phyloP scores from a whole-genome alignment of 92 coral and sea anemone genomes.

The Meandrina meandrites region DNA sequence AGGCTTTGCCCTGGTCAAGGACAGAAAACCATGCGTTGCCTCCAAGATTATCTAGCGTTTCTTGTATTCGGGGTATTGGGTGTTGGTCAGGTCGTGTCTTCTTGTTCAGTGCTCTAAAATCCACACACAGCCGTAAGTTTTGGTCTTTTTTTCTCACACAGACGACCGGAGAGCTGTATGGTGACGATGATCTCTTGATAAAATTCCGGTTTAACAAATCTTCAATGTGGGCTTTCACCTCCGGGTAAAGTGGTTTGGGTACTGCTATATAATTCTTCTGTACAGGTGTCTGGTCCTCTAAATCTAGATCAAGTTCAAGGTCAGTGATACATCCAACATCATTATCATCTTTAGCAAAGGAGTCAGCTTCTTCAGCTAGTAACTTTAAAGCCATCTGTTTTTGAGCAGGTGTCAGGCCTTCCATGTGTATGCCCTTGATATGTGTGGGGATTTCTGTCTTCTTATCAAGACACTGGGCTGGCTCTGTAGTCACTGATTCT shows the following conservation, averaged over 20 bases:
- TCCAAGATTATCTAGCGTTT: constrained; percentile 67
- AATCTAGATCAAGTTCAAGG: constrained; percentile 59
- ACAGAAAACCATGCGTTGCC: constrained; percentile 74
- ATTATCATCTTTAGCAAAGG: constrained; percentile 65
- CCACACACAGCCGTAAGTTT: constrained; percentile 69
- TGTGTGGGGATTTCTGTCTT: constrained; percentile 26
- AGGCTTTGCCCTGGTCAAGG: constrained; percentile 74
- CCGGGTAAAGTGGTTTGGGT: constrained; percentile 66
- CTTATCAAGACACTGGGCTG: constrained; percentile 6
- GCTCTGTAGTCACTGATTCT: constrained; percentile 11
- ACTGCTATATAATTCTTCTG: constrained; percentile 71
- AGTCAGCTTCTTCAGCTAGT: constrained; percentile 53
- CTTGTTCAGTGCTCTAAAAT: constrained; percentile 65
- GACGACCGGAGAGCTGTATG: constrained; percentile 62
- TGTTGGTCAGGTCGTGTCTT: constrained; percentile 67
- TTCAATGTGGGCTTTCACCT: constrained; percentile 65
- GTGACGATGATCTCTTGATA: constrained; percentile 54
- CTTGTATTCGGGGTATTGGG: constrained; percentile 74
- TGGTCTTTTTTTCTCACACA: constrained; percentile 68
- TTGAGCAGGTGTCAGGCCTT: constrained; percentile 43
- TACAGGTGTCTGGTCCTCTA: constrained; percentile 64
- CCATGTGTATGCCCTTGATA: constrained; percentile 52
- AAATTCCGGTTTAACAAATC: constrained; percentile 65
- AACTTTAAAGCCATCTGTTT: constrained; percentile 43
- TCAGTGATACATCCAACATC: constrained; percentile 61